Evolutionary conservation across 2,888 invertebrate species (phyloP), one percentile per base, ranked within the genome.

Genomic region (Metellina segmentata): DNA sequence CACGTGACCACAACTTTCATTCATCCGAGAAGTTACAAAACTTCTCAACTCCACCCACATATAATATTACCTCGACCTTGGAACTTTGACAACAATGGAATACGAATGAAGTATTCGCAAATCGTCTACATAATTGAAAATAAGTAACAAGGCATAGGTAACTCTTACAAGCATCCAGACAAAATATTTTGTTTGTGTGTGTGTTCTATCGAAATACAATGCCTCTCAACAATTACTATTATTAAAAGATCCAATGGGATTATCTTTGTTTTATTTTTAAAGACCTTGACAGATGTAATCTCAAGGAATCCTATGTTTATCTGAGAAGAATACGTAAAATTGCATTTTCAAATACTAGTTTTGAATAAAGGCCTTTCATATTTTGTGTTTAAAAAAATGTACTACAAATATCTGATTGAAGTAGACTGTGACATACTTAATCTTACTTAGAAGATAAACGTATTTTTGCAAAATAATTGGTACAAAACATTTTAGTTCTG

Each of bases 11-110:
- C 74, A 53, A 48, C 70, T 74, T 81, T 90, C 90, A 85, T 85
- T 90, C 90, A 85, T 75, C 90, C 69, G 79, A 70, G 69, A 79
- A 85, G 34, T 85, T 85, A 85, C 85, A 85, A 85, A 85, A 90
- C 77, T 48, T 70, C 34, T 85, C 81, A 75, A 70, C 90, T 90
- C 90, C 90, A 90, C 90, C 90, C 90, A 81, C 85, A 74, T 85
- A 83, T 51, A 85, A 85, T 70, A 72, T 85, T 74, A 74, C 78
- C 85, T 69, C 79, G 90, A 85, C 90, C 90, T 90, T 90, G 85
- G 79, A 52, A 20, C 78, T n/a, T 19, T 19, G 8, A 19, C 51
- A 81, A 90, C 90, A 90, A 85, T 85, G 81, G 85, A 81, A 81
- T 90, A 51, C 77, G 20, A 79, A 90, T 90, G 52, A 72, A 78